Base-by-base conservation (phyloP, 2,797 vertebrate species). In the Enoplosus armatus region DNA sequence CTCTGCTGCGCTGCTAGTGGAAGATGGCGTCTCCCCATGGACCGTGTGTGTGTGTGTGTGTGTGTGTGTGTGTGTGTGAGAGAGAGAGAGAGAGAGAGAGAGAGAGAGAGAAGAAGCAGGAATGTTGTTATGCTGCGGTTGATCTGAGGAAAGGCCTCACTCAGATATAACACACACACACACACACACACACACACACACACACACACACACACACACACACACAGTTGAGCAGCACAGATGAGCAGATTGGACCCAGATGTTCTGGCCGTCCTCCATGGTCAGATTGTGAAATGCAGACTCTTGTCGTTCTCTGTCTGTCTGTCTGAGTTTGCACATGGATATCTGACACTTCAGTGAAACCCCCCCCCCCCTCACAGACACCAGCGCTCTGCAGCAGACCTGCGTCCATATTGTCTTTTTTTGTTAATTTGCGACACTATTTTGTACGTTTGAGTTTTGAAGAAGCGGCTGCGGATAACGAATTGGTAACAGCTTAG, bases 1-100 rank as follows among this genome's bases (percentile, higher is more conserved):
- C 85, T 92, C 91, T 72, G 89, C 90, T 90, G 89, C 82, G 48
- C 85, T 87, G 87, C 73, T 62, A 92, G 90, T 89, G 91, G 94
- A 95, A 94, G 94, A 95, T 94, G 95, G 91, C 93, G 92, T 94
- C 91, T 95, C 94, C 92, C 93, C 59, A 58, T 18, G 85, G 92
- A 86, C 89, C 50, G 20, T 29, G 64, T 0, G 47, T 29, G 63
- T 31, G 82, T 58, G 70, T 63, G 80, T 65, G 77, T 72, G 73
- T 48, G 78, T 60, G 75, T 70, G 73, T 27, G 75, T 37, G 78
- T 37, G 66, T 26, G 74, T n/a, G 69, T 37, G 56, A 53, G 69
- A n/a, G n/a, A n/a, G n/a, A n/a, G 62, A 33, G 74, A 62, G 74
- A 48, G 45, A 43, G 70, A 20, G 72, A 31, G 61, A 48, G 39